Conservation (phyloP, 2,888 invertebrate genomes). For the Eurytoma adleriae region DNA sequence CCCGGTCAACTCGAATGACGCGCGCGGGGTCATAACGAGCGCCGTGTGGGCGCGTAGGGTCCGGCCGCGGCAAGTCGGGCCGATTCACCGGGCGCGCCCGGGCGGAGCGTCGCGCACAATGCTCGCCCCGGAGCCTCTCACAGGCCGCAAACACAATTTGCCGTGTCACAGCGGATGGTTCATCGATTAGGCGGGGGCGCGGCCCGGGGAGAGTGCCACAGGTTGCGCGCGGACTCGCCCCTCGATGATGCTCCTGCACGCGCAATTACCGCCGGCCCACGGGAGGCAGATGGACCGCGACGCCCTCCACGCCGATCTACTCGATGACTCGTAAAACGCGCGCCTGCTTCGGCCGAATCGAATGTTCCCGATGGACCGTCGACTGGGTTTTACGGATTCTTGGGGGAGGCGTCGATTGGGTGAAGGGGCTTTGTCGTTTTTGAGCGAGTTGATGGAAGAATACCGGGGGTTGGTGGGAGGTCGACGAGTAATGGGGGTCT, state of each 20-base stretch:
- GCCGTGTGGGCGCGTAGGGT: not conserved
- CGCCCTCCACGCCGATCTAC: no score
- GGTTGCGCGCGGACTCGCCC: conserved; percentile 5
- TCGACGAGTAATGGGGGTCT: no score
- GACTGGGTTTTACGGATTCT: no score
- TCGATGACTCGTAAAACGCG: conserved; percentile 3
- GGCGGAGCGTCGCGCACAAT: conserved; percentile 45
- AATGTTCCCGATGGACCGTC: no score
- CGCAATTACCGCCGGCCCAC: not conserved
- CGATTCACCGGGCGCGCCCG: not conserved
- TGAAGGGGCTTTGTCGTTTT: no score
- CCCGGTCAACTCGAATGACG: no score
- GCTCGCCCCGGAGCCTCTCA: conserved; percentile 57
- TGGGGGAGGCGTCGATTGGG: no score
- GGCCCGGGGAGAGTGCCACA: conserved; percentile 1
- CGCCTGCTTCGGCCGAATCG: not conserved
- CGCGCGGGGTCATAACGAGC: no score
- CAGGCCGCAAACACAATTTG: conserved; percentile 67
- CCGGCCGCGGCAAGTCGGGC: not conserved
- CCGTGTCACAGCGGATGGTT: conserved; percentile 69
- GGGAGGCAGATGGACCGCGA: no score
- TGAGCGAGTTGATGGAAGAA: no score
- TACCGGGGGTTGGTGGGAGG: no score
- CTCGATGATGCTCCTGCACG: not conserved
- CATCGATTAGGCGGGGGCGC: conserved; percentile 66